Evolutionary conservation across 1,140 invertebrate species (phyloP).

Genomic region (Caenorhabditis brenneri): DNA sequence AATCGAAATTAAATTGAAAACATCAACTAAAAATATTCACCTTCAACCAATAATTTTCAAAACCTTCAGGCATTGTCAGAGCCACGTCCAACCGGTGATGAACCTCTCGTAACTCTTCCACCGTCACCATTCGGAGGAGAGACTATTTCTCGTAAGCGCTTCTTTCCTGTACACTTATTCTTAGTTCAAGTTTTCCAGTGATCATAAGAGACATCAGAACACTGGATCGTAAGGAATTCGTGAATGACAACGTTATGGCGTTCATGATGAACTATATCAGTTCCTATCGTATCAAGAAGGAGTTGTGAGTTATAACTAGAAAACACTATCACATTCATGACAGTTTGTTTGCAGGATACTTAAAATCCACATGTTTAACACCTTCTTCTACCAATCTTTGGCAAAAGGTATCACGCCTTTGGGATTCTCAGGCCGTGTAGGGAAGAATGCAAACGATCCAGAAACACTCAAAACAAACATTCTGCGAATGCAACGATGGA

Average conservation of each 20-base stretch:
- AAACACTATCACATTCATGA: no score
- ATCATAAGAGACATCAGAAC: neutral
- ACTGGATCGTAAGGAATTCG: conserved; percentile 10
- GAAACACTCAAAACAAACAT: no score
- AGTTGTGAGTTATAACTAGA: neutral
- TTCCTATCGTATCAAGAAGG: neutral
- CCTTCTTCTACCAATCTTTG: neutral
- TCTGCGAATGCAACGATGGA: no score
- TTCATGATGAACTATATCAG: conserved; percentile 10
- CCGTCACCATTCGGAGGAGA: neutral
- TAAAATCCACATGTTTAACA: neutral
- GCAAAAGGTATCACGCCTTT: neutral
- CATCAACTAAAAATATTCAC: no score
- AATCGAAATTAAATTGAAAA: no score
- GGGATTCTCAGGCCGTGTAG: neutral
- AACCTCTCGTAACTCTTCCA: no score
- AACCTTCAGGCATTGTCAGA: no score
- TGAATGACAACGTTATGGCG: neutral
- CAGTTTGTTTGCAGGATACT: neutral
- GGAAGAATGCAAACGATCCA: no score
- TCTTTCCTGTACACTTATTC: neutral
- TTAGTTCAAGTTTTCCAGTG: neutral
- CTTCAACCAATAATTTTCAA: no score
- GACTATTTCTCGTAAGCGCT: neutral
- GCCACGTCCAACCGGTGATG: no score